Evolutionary conservation across 2,113 vertebrate species (phyloP), one percentile per base, ranked within the genome.

Genomic region (Prietella phreatophila): DNA sequence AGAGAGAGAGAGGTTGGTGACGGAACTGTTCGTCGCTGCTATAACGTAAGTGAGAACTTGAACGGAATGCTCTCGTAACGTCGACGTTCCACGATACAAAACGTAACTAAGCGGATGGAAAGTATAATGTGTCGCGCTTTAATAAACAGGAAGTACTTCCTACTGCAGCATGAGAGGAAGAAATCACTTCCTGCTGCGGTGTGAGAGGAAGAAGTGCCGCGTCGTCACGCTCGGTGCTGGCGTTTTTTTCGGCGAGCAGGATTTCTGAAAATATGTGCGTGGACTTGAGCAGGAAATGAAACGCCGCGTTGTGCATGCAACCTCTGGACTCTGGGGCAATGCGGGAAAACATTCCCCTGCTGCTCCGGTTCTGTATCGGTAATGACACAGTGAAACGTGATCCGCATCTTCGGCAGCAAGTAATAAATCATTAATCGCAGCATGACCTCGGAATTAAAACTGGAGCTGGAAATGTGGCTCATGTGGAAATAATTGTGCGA

Each of bases 381-480:
- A 93, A 94, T 94, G 80, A 93, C 91, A 87, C 90, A 89, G 91
- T 92, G 95, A 93, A 95, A 95, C 87, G 15, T 69, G 91, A 95
- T 92, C 82, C 39, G 73, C 73, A 91, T 91, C 91, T 91, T 89
- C 91, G 92, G 87, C 91, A 88, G 85, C 15, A 71, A 83, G 88
- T 86, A 85, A 89, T 92, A 92, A 92, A 92, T 89, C 89, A 89
- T 88, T 89, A 91, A 90, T 94, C 92, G 93, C 93, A 92, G 92
- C 89, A 83, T 90, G 91, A 92, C 93, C 90, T 91, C 91, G 89
- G 69, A 56, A 86, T 76, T 88, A 84, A 47, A 82, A 84, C 36
- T 30, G 78, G 22, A 84, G 56, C 20, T 87, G 83, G 58, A 89
- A 89, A 90, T 65, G 79, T n/a, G 79, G 61, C 91, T 93, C 91